phyloP scores from a whole-genome alignment of 2,888 invertebrate species.

The Lydus trimaculatus region DNA sequence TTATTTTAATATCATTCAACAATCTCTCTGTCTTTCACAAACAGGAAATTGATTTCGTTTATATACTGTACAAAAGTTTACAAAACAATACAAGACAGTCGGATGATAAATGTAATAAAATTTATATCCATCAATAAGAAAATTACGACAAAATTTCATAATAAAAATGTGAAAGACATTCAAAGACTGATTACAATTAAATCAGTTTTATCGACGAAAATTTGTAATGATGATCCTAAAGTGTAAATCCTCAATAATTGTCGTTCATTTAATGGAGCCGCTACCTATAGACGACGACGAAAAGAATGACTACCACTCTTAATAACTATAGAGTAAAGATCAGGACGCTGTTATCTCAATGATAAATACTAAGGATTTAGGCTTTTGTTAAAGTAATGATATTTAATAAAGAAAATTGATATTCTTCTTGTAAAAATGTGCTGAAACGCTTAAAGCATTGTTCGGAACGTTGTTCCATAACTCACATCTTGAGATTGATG shows the following conservation, averaged over 20 bases:
- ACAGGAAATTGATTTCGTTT: constrained; percentile 25
- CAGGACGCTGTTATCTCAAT: constrained; percentile 44
- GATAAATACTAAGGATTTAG: constrained; percentile 46
- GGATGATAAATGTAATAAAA: constrained; percentile 5
- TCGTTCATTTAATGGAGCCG: background rate
- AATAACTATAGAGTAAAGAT: constrained; percentile 32
- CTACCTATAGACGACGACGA: background rate
- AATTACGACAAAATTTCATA: no score
- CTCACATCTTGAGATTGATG: constrained; percentile 44
- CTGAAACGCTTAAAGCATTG: constrained; percentile 43
- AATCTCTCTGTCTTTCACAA: constrained; percentile 17
- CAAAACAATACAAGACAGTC: constrained; percentile 16
- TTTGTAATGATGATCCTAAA: background rate
- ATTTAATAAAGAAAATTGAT: constrained; percentile 53
- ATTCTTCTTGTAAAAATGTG: constrained; percentile 48
- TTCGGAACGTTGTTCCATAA: constrained; percentile 40
- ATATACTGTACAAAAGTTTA: constrained; percentile 12
- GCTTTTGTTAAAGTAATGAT: constrained; percentile 50
- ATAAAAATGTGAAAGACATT: no score
- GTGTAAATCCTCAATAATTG: background rate
- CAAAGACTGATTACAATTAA: no score
- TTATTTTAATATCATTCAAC: constrained; percentile 25
- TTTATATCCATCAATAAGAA: background rate
- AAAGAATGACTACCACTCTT: constrained; percentile 26
- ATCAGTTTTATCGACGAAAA: no score